Base-by-base conservation (phyloP, 2,888 invertebrate species). In the Thysanoteuthis rhombus region DNA sequence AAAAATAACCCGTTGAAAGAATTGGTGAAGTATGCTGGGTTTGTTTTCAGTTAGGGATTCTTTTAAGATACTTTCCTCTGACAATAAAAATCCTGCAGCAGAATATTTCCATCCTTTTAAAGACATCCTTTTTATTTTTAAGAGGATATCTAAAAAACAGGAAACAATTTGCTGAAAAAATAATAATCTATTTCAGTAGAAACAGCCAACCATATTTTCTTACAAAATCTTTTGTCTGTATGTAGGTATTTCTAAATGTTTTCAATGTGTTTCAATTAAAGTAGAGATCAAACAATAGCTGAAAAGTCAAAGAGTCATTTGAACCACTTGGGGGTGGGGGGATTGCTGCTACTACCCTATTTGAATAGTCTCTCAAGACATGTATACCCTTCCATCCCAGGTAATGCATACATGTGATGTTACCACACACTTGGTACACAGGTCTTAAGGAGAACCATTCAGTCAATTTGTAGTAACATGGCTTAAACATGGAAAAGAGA, bases 361-460 rank as follows among this genome's bases (percentile, higher is more conserved):
- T 19, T 75, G n/a, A 75, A 75, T 75, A 36, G n/a, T 75, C 75
- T n/a, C 36, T 19, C n/a, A 75, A 75, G n/a, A 75, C 75, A n/a
- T 75, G 75, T 75, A 12, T 36, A 75, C n/a, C 75, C 75, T 75
- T 75, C 75, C 75, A 75, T 75, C 36, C 75, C 75, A 75, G 75
- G 75, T 36, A n/a, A n/a, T 75, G 75, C n/a, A 75, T 75, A 75
- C 75, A 75, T 75, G 75, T 75, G 75, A 12, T n/a, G 75, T 75
- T 75, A 75, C 75, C 75, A 75, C 75, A 75, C 75, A 75, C 75
- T 75, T 75, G n/a, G 75, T 75, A 75, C n/a, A 75, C 75, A 75
- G 12, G 75, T 75, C 36, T 75, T 75, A 36, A 36, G 36, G 1
- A 75, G 16, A 36, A 75, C n/a, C 36, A 75, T 75, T 75, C 75